Percentiles rank a stretch among this genome's conserved stretches.
Conservation (phyloP, 2,888 invertebrate genomes). For the Erebia aethiops region DNA sequence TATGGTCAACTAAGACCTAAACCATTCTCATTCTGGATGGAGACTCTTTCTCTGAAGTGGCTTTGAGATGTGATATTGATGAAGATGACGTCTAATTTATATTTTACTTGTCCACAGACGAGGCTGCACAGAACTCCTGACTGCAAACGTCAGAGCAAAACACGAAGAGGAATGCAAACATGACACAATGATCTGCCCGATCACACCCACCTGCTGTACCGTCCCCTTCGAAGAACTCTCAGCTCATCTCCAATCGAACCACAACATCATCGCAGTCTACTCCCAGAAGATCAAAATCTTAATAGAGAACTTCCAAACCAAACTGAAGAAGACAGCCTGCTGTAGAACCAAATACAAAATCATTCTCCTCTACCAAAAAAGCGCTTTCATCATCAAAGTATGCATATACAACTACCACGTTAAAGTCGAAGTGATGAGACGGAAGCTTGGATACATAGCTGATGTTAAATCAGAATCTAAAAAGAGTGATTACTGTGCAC, state of each 20-base stretch:
- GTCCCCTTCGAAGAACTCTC: conserved; percentile 74
- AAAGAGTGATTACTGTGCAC: conserved; percentile 74
- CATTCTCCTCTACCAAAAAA: conserved; percentile 71
- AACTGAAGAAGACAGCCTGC: conserved; percentile 76
- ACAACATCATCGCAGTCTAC: conserved; percentile 76
- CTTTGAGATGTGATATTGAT: too few relatives aligned
- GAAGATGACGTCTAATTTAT: not conserved
- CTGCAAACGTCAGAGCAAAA: conserved; percentile 64
- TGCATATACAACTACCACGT: conserved; percentile 79
- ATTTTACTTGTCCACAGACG: conserved; percentile 64
- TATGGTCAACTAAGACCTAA: too few relatives aligned
- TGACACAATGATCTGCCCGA: conserved; percentile 75
- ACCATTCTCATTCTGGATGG: too few relatives aligned
- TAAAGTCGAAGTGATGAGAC: conserved; percentile 73
- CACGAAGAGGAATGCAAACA: conserved; percentile 77
- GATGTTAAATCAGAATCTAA: conserved; percentile 67
- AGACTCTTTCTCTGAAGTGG: too few relatives aligned
- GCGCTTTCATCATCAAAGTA: conserved; percentile 78
- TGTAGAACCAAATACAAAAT: conserved; percentile 79
- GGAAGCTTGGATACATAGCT: conserved; percentile 73
- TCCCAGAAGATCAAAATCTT: conserved; percentile 78
- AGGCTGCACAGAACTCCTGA: conserved; percentile 74
- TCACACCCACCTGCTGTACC: conserved; percentile 72
- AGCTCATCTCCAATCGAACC: conserved; percentile 65
- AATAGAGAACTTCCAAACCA: conserved; percentile 78